These are phyloP conservation scores for Rhagologus leucostigma DNA, from an alignment of 2,113 vertebrate species.

Conservation along the genomic window DNA sequence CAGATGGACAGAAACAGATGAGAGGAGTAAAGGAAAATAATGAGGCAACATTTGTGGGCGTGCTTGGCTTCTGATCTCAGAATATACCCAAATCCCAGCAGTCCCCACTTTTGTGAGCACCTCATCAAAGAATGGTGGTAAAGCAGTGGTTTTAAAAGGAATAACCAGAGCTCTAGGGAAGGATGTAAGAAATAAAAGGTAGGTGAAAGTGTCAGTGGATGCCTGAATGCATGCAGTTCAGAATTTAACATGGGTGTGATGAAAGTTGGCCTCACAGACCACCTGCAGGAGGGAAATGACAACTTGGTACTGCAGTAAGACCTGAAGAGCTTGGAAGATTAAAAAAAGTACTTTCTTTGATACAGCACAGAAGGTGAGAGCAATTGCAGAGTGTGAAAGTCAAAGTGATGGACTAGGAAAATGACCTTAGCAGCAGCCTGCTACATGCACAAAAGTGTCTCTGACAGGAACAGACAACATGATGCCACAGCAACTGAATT, in stretches of 20 bases:
- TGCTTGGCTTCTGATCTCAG: conserved; percentile 5
- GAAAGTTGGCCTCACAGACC: background rate
- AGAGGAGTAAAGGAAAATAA: conserved; percentile 40
- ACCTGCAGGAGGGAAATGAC: background rate
- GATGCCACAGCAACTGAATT: background rate
- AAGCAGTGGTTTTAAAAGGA: background rate
- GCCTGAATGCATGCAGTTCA: background rate
- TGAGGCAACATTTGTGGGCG: conserved; percentile 1
- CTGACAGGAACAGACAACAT: background rate
- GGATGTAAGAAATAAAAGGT: background rate
- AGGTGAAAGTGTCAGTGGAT: background rate
- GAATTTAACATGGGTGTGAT: background rate
- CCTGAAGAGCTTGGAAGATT: background rate
- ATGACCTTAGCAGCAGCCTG: background rate
- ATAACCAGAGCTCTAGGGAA: background rate
- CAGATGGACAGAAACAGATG: conserved; percentile 42
- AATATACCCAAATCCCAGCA: background rate
- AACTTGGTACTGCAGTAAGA: background rate
- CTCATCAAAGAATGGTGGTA: background rate
- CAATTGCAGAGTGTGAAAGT: background rate
- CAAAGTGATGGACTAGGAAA: conserved; percentile 1
- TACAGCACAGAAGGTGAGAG: background rate
- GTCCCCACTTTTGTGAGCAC: background rate
- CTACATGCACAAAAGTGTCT: background rate
- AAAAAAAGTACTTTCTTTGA: background rate